Base-by-base conservation (phyloP, 2,797 vertebrate genomes). In the Enteromius viviparus region DNA sequence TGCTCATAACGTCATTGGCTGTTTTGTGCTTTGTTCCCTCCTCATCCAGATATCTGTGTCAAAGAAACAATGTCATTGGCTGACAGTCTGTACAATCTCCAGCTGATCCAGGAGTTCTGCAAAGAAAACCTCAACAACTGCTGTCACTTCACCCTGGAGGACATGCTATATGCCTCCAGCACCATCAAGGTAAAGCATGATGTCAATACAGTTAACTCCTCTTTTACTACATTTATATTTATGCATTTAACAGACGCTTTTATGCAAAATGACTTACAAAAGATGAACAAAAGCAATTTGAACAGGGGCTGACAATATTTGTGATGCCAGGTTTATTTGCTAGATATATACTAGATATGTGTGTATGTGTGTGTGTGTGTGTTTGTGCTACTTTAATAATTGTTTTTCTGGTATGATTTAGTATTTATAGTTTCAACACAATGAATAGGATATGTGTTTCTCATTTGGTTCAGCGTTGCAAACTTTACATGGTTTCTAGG, bases 1-100 rank as follows among this genome's bases (percentile, higher is more conserved):
- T 49, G 51, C 17, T 70, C 47, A 78, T 42, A 76, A 65, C 2
- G 0, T 40, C 12, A 69, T 21, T 71, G 32, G 34, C 45, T 76
- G 51, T 47, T 34, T 4, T 51, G 15, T 32, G 23, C 15, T 74
- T 19, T 81, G 60, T 84, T 85, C 26, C 81, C 78, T 29, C 83
- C 78, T 62, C 26, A 11, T 86, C 83, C 93, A 99, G 98, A 99
- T 93, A 95, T 99, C 90, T 99, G 98, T 92, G 93, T 99, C 87
- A 99, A 99, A 91, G 97, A 98, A 91, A 96, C 96, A 2, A 98
- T 99, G 97, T 99, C 98, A 76, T 91, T 99, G 94, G 98, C 97
- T 11, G 98, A 99, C 92, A 98, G 97, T 90, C 93, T 99, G 74
- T 99, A 98, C 92, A 99, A 99, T 90, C 96, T 99, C 11, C 98